Evolutionary conservation across 2,113 vertebrate species (phyloP).

Genomic region (Podarcis raffonei): DNA sequence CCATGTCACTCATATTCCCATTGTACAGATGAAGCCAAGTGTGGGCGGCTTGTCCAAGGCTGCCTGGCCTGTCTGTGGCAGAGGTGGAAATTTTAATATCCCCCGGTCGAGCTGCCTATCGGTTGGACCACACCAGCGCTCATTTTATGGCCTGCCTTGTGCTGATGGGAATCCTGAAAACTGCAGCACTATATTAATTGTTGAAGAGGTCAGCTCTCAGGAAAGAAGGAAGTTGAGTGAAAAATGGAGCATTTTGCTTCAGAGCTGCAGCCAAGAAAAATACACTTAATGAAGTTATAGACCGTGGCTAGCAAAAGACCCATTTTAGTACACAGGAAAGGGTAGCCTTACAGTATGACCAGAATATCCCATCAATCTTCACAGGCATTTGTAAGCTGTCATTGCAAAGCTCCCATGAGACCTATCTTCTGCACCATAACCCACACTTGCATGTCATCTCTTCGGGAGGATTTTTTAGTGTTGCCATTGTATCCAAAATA

Average conservation of each 20-base stretch:
- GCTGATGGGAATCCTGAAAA: slow-evolving; percentile 7
- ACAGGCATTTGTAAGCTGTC: slow-evolving; percentile 33
- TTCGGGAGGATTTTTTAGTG: slow-evolving; percentile 42
- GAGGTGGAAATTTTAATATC: not conserved
- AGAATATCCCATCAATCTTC: slow-evolving; percentile 42
- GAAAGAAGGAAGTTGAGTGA: slow-evolving; percentile 11
- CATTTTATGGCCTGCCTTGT: not conserved
- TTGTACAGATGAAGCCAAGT: not conserved
- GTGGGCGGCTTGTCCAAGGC: not conserved
- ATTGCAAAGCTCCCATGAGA: not conserved
- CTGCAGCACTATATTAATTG: slow-evolving; percentile 10
- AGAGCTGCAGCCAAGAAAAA: slow-evolving; percentile 51
- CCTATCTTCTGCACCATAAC: slow-evolving; percentile 22
- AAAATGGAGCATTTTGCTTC: slow-evolving; percentile 13
- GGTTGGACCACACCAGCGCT: not conserved
- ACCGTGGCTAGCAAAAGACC: slow-evolving; percentile 41
- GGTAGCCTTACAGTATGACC: not conserved
- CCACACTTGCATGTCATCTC: slow-evolving; percentile 39
- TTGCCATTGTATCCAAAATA: slow-evolving; percentile 53
- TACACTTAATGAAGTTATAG: slow-evolving; percentile 44
- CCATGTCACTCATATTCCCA: not conserved
- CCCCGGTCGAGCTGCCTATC: not conserved
- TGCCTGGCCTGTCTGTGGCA: slow-evolving; percentile 2
- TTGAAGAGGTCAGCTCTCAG: not conserved
- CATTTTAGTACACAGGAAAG: slow-evolving; percentile 35